Evolutionary conservation across 2,113 vertebrate genomes (phyloP).

Genomic region (Oreotrochilus melanogaster): DNA sequence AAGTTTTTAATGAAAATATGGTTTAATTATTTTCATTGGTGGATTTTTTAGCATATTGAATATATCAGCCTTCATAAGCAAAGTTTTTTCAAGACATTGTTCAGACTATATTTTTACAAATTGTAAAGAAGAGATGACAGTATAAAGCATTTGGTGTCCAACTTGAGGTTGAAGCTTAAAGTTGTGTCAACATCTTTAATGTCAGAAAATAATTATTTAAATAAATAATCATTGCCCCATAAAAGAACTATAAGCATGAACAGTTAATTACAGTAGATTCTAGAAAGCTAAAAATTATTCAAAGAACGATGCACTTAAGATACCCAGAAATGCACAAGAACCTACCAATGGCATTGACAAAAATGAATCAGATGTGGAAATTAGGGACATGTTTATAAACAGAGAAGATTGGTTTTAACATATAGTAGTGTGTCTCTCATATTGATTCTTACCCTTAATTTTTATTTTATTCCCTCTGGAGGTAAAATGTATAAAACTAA

Average conservation of each 20-base stretch:
- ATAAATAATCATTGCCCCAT: neutral
- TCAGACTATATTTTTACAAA: neutral
- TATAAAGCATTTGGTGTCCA: neutral
- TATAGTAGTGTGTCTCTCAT: neutral
- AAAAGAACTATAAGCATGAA: neutral
- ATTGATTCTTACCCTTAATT: neutral
- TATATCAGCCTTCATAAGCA: neutral
- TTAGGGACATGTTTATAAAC: neutral
- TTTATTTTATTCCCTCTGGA: neutral
- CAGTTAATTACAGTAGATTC: conserved; percentile 36
- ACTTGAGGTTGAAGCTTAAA: conserved; percentile 10
- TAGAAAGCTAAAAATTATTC: neutral
- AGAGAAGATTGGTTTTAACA: neutral
- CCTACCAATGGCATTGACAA: neutral
- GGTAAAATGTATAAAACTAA: neutral
- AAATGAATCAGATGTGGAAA: neutral
- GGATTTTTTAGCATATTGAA: neutral
- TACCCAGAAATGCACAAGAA: neutral
- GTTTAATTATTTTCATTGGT: neutral
- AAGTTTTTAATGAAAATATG: neutral
- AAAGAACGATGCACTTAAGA: neutral
- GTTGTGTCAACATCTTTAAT: neutral
- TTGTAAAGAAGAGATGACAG: neutral
- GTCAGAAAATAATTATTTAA: neutral
- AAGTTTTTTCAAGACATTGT: neutral